Evolutionary conservation across 2,113 vertebrate genomes (phyloP).

Genomic region (Pteruthius melanotis): DNA sequence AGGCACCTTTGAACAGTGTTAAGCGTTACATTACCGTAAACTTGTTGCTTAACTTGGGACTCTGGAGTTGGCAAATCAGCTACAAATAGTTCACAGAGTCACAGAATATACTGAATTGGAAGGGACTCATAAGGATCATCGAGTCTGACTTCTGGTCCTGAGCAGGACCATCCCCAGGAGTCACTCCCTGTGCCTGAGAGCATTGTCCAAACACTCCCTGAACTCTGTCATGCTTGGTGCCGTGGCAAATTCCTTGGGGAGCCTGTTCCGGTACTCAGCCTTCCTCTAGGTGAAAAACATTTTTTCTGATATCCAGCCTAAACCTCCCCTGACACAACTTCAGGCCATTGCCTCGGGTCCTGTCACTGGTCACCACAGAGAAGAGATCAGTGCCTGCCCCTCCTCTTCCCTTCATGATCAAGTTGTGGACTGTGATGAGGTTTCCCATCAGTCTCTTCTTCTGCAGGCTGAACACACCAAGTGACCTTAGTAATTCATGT

Average conservation of each 20-base stretch:
- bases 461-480: neutral
- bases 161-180: neutral
- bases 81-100: neutral
- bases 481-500: neutral
- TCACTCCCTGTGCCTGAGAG: neutral
- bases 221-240: neutral
- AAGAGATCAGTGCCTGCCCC: neutral
- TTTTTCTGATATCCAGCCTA: neutral
- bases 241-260: neutral
- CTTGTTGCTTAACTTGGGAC: neutral
- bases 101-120: neutral
- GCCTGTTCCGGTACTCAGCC: neutral
- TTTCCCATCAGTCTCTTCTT: neutral
- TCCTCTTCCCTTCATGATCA: neutral
- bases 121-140: neutral
- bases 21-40: neutral
- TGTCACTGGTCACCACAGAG: neutral
- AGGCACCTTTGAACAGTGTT: neutral
- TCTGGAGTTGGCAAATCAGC: neutral
- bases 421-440: neutral
- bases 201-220: fast-evolving
- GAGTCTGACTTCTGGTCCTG: neutral
- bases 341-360: neutral
- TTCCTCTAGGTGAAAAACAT: neutral
- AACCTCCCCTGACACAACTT: neutral